Conservation (phyloP, 1,140 invertebrate species). For the Aethina tumida region DNA sequence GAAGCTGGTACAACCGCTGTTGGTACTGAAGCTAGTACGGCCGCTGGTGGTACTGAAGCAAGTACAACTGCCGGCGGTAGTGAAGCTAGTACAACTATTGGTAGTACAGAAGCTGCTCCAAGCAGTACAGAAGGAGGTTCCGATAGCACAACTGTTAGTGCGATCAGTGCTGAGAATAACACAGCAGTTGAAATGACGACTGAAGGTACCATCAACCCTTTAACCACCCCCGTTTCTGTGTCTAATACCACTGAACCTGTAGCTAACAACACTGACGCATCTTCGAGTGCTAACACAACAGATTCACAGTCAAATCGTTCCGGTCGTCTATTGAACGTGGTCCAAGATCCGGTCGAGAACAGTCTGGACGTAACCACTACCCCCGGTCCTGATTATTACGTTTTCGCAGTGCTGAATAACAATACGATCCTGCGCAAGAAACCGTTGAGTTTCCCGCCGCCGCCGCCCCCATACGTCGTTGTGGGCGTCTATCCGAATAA, state of each 20-base stretch:
- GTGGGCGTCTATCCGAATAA: conserved; percentile 63
- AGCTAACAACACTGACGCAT: conserved; percentile 33
- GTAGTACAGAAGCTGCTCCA: not conserved
- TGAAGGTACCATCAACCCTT: conserved; percentile 23
- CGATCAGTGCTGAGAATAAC: conserved; percentile 6
- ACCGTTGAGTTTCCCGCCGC: conserved; percentile 53
- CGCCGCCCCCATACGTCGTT: conserved; percentile 57
- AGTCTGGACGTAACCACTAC: conserved; percentile 34
- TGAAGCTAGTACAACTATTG: conserved; percentile 3
- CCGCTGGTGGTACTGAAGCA: conserved; percentile 7
- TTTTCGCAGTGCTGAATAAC: conserved; percentile 62
- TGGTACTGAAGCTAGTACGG: conserved; percentile 4
- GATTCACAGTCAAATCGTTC: conserved; percentile 24
- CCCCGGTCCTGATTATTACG: conserved; percentile 45
- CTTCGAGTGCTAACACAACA: conserved; percentile 26
- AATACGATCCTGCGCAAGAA: conserved; percentile 64
- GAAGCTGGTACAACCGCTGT: not conserved
- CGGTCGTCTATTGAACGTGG: conserved; percentile 34
- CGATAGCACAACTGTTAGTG: conserved; percentile 4
- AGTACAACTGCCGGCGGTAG: conserved; percentile 7
- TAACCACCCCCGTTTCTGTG: conserved; percentile 28
- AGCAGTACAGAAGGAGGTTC: not conserved
- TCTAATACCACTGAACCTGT: conserved; percentile 35
- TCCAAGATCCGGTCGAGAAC: conserved; percentile 37
- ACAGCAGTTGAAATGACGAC: too few relatives aligned